Evolutionary conservation across 2,888 invertebrate genomes (phyloP).

Genomic region (Norana najaformis): DNA sequence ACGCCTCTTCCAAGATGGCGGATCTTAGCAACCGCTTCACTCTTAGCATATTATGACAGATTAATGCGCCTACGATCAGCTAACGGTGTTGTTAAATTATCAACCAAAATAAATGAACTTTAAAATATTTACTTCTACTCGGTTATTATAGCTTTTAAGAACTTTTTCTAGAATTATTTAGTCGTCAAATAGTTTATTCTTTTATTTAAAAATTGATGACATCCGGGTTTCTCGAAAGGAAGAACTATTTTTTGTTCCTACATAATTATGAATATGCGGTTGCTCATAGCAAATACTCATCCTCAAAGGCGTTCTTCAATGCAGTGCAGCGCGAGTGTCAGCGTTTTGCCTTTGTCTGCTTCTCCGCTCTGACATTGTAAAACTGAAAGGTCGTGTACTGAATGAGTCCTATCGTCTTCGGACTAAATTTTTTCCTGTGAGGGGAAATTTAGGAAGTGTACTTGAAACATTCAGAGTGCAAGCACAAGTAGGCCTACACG

Average conservation of each 20-base stretch:
- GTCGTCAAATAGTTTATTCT: background rate
- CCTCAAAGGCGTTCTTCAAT: background rate
- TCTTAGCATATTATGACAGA: constrained; percentile 25
- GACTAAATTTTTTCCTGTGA: too few relatives aligned
- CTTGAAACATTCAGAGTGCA: too few relatives aligned
- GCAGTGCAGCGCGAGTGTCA: background rate
- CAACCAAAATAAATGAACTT: background rate
- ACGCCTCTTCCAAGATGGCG: constrained; percentile 23
- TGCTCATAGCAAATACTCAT: constrained; percentile 13
- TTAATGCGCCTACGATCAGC: background rate
- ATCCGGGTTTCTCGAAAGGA: background rate
- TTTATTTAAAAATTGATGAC: background rate
- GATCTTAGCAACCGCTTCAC: constrained; percentile 14
- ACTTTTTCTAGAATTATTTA: background rate
- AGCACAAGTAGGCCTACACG: too few relatives aligned
- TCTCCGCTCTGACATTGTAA: background rate
- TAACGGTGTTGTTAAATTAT: background rate
- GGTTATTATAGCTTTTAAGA: background rate
- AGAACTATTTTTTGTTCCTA: background rate
- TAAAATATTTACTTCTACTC: background rate
- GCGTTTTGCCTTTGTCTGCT: background rate
- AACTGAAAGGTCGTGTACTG: background rate
- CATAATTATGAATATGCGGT: constrained; percentile 13
- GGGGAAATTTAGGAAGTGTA: too few relatives aligned
- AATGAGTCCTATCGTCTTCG: too few relatives aligned